These are phyloP conservation scores for Mellivora capensis DNA, from an alignment of 2,113 vertebrate species.

Conservation along the genomic window DNA sequence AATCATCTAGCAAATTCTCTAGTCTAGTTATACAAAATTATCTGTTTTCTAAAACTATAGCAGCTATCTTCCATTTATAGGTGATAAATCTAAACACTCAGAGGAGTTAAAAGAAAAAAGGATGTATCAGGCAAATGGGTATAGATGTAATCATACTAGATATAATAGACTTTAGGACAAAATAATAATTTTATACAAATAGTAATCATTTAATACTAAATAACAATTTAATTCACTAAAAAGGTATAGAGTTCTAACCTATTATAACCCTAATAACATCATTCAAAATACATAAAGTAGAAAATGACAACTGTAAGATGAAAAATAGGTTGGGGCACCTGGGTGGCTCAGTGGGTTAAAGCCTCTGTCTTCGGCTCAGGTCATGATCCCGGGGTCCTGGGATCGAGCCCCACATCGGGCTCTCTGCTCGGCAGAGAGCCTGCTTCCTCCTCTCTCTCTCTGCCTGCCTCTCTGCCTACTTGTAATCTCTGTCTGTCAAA, in stretches of 20 bases:
- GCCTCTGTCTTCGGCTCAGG: too few species aligned
- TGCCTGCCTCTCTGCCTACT: too few species aligned
- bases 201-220: not conserved
- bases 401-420: too few species aligned
- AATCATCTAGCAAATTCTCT: not conserved
- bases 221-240: slow-evolving; percentile 6
- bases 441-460: too few species aligned
- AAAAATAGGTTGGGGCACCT: too few species aligned
- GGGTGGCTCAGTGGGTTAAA: too few species aligned
- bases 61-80: not conserved
- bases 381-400: too few species aligned
- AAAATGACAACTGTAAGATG: not conserved
- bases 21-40: not conserved
- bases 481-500: too few species aligned
- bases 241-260: not conserved
- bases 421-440: too few species aligned
- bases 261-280: not conserved
- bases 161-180: not conserved
- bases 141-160: not conserved
- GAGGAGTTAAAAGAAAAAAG: not conserved
- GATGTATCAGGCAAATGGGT: not conserved
- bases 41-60: not conserved
- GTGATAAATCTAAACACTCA: not conserved
- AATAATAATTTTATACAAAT: not conserved
- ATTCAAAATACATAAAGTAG: not conserved